Conservation (phyloP, 2,113 vertebrate genomes). For the Hymenochirus boettgeri region DNA sequence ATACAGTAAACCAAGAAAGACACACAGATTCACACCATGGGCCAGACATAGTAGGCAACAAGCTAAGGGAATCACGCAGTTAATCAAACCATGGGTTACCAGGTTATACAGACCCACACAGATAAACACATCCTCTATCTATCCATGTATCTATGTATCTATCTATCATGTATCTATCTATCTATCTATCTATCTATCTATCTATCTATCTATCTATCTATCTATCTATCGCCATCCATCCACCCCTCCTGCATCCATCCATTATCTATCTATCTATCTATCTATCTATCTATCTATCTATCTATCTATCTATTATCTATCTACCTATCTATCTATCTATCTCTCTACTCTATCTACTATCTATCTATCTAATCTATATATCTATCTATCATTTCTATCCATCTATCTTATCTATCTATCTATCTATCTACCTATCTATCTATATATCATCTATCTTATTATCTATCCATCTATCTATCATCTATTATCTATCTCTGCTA, state of each 20-base stretch:
- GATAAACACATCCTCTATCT: background rate
- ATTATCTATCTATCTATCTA: background rate
- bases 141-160: constrained; percentile 1
- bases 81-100: no score
- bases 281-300: background rate
- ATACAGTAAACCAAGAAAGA: constrained; percentile 30
- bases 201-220: constrained; percentile 2
- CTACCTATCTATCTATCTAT: background rate
- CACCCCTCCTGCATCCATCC: no score
- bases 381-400: constrained; percentile 13
- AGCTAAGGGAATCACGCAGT: no score
- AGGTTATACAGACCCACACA: no score
- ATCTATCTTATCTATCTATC: background rate
- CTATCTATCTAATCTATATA: background rate
- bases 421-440: background rate
- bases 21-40: background rate
- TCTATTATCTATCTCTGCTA: background rate
- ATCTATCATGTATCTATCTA: constrained; percentile 1
- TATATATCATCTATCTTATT: background rate
- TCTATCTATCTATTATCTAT: background rate
- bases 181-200: constrained; percentile 9
- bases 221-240: background rate
- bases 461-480: background rate
- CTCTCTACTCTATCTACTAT: no score
- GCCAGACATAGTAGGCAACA: no score